phyloP scores from a whole-genome alignment of 2,113 vertebrate species.

The Plestiodon gilberti region DNA sequence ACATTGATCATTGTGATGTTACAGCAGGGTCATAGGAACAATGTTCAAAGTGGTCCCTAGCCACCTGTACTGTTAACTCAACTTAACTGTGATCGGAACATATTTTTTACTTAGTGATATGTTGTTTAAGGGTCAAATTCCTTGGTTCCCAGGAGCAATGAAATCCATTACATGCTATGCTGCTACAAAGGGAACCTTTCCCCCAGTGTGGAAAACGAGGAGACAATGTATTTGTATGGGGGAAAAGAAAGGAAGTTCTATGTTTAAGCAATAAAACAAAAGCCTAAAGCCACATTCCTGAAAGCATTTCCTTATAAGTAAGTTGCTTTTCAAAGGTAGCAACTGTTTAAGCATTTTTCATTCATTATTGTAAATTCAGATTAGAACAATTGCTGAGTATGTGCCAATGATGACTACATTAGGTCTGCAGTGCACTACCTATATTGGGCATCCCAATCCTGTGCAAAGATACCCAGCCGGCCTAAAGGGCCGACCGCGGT shows the following conservation, averaged over 20 bases:
- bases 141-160: constrained; percentile 58
- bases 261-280: constrained; percentile 31
- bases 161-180: constrained; percentile 56
- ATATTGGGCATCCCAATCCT: too few relatives aligned
- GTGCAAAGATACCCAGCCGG: too few relatives aligned
- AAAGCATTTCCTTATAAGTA: background rate
- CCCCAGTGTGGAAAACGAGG: constrained; percentile 46
- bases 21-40: background rate
- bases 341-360: background rate
- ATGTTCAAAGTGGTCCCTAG: background rate
- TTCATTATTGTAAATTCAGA: background rate
- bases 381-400: background rate
- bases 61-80: constrained; percentile 61
- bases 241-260: constrained; percentile 44
- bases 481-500: too few relatives aligned
- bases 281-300: background rate
- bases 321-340: background rate
- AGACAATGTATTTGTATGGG: constrained; percentile 42
- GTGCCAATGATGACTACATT: background rate
- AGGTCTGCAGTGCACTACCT: background rate
- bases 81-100: constrained; percentile 27
- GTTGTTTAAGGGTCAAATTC: constrained; percentile 74
- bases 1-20: background rate
- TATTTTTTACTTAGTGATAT: constrained; percentile 63
- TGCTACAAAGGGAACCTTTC: constrained; percentile 53